Evolutionary conservation across 2,113 vertebrate genomes (phyloP), one percentile per base, ranked within the genome.

Genomic region (Heterochromis multidens): DNA sequence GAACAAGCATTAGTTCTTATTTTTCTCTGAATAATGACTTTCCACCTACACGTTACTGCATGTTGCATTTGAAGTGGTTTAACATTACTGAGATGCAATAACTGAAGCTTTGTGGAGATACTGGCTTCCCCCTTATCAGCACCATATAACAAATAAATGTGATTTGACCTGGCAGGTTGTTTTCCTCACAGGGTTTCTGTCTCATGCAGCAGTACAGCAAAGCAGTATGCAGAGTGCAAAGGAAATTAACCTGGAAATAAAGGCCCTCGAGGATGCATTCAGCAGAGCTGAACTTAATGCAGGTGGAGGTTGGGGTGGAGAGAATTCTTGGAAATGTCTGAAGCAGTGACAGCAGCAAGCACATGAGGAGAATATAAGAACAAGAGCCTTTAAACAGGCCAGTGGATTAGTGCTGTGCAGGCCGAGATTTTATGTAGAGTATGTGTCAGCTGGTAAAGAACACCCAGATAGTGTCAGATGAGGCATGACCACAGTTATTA

Each of bases 171-270:
- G 84, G 52, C 77, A 59, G 57, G 2, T 19, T 70, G 56, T 16
- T 91, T 77, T 49, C 11, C 76, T 83, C 72, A 2, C 0, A 61
- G 77, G 52, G 60, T 57, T 11, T 21, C 17, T 16, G 63, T 35
- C 54, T 81, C 65, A 74, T 54, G 27, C 46, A 54, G 19, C 46
- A 74, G 19, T 33, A 33, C 27, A 74, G 27, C 11, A 74, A 21
- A 52, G 67, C 31, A 74, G 43, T 43, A n/a, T 35, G 81, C 77
- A 72, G 61, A 46, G 17, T 52, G 63, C 23, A 13, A 35, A 62
- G 82, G 77, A 88, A 80, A 86, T 80, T 25, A 88, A 80, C 46
- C 72, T 86, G 63, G 78, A 81, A 76, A 61, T 76, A 63, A n/a
- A 86, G 40, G n/a, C 35, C 80, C 83, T 79, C 19, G 19, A 54